Evolutionary conservation across 1,140 invertebrate species (phyloP).

Genomic region (Ceratina calcarata): DNA sequence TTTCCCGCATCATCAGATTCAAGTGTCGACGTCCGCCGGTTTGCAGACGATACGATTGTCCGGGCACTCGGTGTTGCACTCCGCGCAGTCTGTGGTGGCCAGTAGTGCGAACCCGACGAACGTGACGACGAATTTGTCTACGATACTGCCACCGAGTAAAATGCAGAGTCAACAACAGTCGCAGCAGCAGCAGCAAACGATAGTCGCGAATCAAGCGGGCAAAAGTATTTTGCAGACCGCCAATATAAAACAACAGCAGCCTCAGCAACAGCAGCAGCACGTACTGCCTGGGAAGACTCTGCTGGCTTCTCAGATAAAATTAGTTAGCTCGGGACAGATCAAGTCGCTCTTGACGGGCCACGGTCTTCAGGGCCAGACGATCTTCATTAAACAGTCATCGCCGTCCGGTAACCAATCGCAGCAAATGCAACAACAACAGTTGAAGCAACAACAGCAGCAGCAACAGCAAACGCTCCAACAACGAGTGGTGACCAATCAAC

Average conservation of each 20-base stretch:
- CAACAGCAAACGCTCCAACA: slow-evolving; percentile 61
- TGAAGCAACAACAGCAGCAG: slow-evolving; percentile 67
- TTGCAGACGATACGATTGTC: slow-evolving; percentile 81
- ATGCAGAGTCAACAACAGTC: slow-evolving; percentile 68
- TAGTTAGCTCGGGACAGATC: slow-evolving; percentile 77
- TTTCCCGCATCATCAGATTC: slow-evolving; percentile 78
- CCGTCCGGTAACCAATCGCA: slow-evolving; percentile 71
- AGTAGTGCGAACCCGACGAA: slow-evolving; percentile 45
- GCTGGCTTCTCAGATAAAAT: slow-evolving; percentile 77
- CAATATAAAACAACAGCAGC: slow-evolving; percentile 75
- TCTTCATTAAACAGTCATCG: slow-evolving; percentile 79
- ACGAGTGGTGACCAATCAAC: slow-evolving; percentile 61
- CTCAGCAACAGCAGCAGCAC: slow-evolving; percentile 68
- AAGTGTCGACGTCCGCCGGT: slow-evolving; percentile 79
- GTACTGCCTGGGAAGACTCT: slow-evolving; percentile 77
- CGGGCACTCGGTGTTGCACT: slow-evolving; percentile 79
- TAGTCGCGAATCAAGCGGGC: slow-evolving; percentile 74
- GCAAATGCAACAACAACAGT: slow-evolving; percentile 64
- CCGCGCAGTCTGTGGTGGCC: slow-evolving; percentile 66
- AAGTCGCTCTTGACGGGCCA: slow-evolving; percentile 77
- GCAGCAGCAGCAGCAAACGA: slow-evolving; percentile 67
- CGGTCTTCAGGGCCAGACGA: slow-evolving; percentile 77
- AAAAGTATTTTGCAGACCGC: slow-evolving; percentile 77
- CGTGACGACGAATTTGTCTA: slow-evolving; percentile 67
- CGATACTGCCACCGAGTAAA: slow-evolving; percentile 73